Evolutionary conservation across 2,113 vertebrate species (phyloP), one percentile per base, ranked within the genome.

Genomic region (Macroglossus sobrinus): DNA sequence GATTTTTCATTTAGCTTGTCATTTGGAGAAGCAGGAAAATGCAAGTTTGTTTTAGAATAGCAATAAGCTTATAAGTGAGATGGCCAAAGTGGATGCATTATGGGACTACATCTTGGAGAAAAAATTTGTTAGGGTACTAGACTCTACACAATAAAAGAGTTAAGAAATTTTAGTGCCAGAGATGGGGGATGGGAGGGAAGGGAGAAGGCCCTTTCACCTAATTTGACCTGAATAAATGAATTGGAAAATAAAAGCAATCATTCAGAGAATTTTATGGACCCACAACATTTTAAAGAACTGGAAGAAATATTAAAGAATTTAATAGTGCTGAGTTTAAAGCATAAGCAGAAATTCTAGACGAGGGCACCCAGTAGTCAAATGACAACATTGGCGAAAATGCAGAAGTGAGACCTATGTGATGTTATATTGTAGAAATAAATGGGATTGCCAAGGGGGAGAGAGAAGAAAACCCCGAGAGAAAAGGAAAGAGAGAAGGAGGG

Each of bases 1-100:
- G 24, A 91, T 93, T 81, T 57, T 95, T 93, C 5, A 11, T 96
- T 97, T 97, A 97, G 68, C 1, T 0, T 97, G 57, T 82, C 91
- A 55, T 92, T 94, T 96, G 75, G 71, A 94, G 71, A 71, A 81
- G 22, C 63, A 43, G 89, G n/a, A 95, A 91, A 95, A 85, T 71
- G 33, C 30, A 92, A 74, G 69, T 84, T 96, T 63, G 66, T 43
- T 71, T 86, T 78, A 75, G 76, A 80, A n/a, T 15, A 93, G 82
- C 35, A 94, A 69, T 86, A 76, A 80, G 10, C 69, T 92, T 55
- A 11, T 85, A 57, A 84, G 1, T 85, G 79, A 84, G 90, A 92
- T 10, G 28, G 64, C 30, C 68, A 87, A 53, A 82, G 40, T 55
- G 43, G 72, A 45, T 74, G 30, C 3, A 50, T 91, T 68, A 72